phyloP scores from a whole-genome alignment of 2,888 invertebrate species.

The Dryobotodes eremita region DNA sequence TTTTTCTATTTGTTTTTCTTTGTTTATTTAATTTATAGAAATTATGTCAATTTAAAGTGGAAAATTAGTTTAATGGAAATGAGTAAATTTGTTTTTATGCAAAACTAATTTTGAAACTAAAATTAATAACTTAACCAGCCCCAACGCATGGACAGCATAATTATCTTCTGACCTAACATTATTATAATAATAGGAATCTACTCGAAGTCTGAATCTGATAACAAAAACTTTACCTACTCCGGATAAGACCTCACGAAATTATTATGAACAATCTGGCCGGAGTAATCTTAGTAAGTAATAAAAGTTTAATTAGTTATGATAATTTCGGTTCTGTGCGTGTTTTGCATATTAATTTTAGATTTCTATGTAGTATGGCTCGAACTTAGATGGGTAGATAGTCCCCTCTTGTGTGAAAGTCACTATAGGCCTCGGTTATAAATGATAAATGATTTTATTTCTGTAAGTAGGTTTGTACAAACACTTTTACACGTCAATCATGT shows the following conservation, averaged over 20 bases:
- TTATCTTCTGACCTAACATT: constrained; percentile 4
- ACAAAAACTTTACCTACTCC: constrained; percentile 19
- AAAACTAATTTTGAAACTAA: constrained; percentile 12
- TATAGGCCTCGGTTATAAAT: no score
- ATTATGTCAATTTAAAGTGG: no score
- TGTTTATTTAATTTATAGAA: not conserved
- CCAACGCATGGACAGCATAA: not conserved
- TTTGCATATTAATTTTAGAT: constrained; percentile 45
- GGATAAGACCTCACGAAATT: constrained; percentile 36
- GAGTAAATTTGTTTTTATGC: no score
- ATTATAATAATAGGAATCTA: constrained; percentile 1
- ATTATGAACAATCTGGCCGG: constrained; percentile 42
- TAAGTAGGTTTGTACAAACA: no score
- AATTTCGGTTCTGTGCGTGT: constrained; percentile 51
- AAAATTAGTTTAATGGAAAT: not conserved
- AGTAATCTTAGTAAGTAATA: constrained; percentile 52
- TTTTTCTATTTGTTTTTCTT: not conserved
- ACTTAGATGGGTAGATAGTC: constrained; percentile 3
- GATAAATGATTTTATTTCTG: no score
- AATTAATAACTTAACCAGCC: not conserved
- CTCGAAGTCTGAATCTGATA: constrained; percentile 27
- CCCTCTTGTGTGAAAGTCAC: constrained; percentile 6
- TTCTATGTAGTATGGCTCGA: constrained; percentile 19
- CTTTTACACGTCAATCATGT: no score
- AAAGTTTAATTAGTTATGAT: constrained; percentile 64